Evolutionary conservation across 2,113 vertebrate genomes (phyloP).

Genomic region (Limnothrissa miodon): DNA sequence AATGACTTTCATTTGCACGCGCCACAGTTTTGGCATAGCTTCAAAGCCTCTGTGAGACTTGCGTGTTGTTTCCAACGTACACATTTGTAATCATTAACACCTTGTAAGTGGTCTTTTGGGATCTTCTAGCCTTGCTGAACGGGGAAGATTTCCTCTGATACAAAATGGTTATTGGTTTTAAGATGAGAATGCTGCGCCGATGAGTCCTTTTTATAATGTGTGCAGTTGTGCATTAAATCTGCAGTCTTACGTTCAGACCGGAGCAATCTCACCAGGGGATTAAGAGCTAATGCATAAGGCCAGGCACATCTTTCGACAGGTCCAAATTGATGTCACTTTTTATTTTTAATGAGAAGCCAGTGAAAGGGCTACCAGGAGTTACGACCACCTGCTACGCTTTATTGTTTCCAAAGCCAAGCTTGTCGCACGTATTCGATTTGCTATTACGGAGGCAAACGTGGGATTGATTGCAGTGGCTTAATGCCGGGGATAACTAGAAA

Average conservation of each 20-base stretch:
- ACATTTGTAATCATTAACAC: slow-evolving; percentile 10
- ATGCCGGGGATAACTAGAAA: not conserved
- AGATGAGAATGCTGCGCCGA: not conserved
- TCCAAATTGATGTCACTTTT: not conserved
- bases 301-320: not conserved
- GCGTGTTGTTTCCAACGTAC: not conserved
- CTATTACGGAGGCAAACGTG: not conserved
- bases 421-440: not conserved
- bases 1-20: not conserved
- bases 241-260: not conserved
- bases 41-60: not conserved
- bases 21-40: not conserved
- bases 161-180: not conserved
- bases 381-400: not conserved
- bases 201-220: not conserved
- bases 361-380: not conserved
- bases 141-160: not conserved
- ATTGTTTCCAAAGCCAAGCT: slow-evolving; percentile 16
- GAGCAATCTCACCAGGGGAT: not conserved
- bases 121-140: not conserved
- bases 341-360: not conserved
- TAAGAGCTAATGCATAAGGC: not conserved
- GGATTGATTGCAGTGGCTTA: slow-evolving; percentile 2
- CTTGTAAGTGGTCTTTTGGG: not conserved
- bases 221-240: not conserved